phyloP scores from a whole-genome alignment of 2,797 vertebrate species.

The Crenichthys baileyi region DNA sequence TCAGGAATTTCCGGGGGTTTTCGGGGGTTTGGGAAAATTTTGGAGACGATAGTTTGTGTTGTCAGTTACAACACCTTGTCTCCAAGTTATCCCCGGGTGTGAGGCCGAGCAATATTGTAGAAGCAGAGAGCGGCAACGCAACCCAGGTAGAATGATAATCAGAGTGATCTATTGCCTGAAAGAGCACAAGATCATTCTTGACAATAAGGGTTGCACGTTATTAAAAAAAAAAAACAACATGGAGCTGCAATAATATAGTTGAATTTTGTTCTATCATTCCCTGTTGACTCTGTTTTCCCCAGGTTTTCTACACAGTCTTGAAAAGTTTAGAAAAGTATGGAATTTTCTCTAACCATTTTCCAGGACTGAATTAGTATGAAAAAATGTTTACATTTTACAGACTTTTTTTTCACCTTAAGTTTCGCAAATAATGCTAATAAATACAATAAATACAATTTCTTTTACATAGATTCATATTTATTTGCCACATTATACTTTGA shows the following conservation, averaged over 20 bases:
- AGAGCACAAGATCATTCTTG: constrained; percentile 45
- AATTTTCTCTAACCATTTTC: not conserved
- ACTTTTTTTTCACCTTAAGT: not conserved
- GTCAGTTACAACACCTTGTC: constrained; percentile 70
- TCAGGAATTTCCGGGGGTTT: too few species aligned
- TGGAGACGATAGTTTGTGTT: constrained; percentile 64
- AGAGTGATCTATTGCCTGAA: constrained; percentile 51
- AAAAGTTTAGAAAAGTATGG: not conserved
- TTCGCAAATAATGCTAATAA: not conserved
- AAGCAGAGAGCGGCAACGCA: constrained; percentile 40
- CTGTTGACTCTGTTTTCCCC: not conserved
- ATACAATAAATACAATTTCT: not conserved
- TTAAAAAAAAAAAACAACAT: not conserved
- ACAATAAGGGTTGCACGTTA: not conserved
- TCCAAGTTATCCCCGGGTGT: constrained; percentile 45
- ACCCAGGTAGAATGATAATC: constrained; percentile 47
- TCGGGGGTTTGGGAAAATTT: too few species aligned
- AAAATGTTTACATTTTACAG: not conserved
- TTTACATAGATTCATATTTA: not conserved
- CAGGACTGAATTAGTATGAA: not conserved
- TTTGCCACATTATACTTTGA: not conserved
- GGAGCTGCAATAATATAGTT: not conserved
- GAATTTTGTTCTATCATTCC: not conserved
- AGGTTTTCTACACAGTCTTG: not conserved
- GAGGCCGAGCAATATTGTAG: constrained; percentile 51